Evolutionary conservation across 2,797 vertebrate genomes (phyloP), one percentile per base, ranked within the genome.

Genomic region (Caiman crocodilus): DNA sequence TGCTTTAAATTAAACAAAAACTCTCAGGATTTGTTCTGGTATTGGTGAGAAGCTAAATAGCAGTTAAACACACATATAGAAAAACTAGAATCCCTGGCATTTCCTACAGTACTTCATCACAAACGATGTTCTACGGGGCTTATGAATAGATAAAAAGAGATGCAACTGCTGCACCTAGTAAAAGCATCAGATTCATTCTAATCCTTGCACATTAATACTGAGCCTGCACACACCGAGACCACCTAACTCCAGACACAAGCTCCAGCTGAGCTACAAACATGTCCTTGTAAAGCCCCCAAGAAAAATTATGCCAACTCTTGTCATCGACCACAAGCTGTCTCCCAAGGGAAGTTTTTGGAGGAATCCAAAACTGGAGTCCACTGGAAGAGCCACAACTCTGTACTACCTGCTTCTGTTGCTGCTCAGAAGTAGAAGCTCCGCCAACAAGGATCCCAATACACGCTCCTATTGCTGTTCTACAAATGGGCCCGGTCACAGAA

Each of bases 381-480:
- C 7, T 7, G 88, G 78, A 67, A 92, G 50, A 42, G 26, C 79
- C 85, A 76, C 0, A 1, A 25, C 76, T 64, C 58, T 56, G 13
- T 42, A 73, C 26, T 42, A 73, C 23, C 61, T 65, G 79, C 1
- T 0, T 1, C 14, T 15, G 16, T 14, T 50, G 7, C 13, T 73
- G 8, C 14, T 4, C 4, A 77, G 61, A 71, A 73, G 21, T 26
- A 42, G 21, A 71, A 71, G 4, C 69, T 15, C 21, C 35, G 25
- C 12, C 67, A 87, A 60, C 67, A 84, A 74, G 85, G 57, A 63
- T 73, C 67, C 89, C 83, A 50, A 56, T 15, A 79, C 69, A 20
- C 3, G n/a, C 0, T 82, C 11, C 30, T 0, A 0, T 5, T 4
- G 4, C 59, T 67, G 20, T 21, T 55, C 63, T 74, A 76, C n/a